Base-by-base conservation (phyloP, 1,140 invertebrate genomes). In the Zophobas morio region DNA sequence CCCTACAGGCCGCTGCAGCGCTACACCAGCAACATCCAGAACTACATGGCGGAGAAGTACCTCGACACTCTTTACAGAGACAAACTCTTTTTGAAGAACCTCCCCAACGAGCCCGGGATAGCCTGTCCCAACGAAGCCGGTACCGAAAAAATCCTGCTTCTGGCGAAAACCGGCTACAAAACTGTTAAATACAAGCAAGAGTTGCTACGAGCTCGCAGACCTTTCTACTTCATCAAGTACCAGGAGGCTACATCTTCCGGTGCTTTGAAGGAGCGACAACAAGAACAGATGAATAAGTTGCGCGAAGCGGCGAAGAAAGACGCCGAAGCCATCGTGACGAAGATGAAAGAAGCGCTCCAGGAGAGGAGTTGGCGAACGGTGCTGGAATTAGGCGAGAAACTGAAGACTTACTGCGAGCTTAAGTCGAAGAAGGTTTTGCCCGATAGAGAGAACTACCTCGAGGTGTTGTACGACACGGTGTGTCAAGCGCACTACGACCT, bases 161-260 rank as follows among this genome's bases (percentile, higher is more conserved):
- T 88, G 1, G 85, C 87, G 0, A 86, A 86, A 78, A 86, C 87
- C 74, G 86, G 87, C 37, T 86, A 87, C 56, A 84, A 87, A 76
- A 87, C 86, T 33, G 83, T 89, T 34, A 84, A 80, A 51, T 86
- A 88, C 77, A 85, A 88, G 78, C 82, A 82, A 81, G 88, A 89
- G 49, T 85, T 89, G 84, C 81, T 90, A 39, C 86, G 88, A 4
- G 81, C 88, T 1, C 86, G 89, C 76, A 82, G 87, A 79, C 89
- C 89, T 1, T 90, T 89, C 81, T 90, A 89, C 73, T 87, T 87
- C 6, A 87, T 89, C 2, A 89, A 89, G 84, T 85, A 88, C 75
- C 85, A 88, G 35, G 88, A 90, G 81, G 88, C 87, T 39, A 86
- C 84, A 4, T 84, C 87, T 57, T 88, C 88, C 0, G 86, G 86